Base-by-base conservation (phyloP, 2,797 vertebrate species). In the Sebastes reedi region DNA sequence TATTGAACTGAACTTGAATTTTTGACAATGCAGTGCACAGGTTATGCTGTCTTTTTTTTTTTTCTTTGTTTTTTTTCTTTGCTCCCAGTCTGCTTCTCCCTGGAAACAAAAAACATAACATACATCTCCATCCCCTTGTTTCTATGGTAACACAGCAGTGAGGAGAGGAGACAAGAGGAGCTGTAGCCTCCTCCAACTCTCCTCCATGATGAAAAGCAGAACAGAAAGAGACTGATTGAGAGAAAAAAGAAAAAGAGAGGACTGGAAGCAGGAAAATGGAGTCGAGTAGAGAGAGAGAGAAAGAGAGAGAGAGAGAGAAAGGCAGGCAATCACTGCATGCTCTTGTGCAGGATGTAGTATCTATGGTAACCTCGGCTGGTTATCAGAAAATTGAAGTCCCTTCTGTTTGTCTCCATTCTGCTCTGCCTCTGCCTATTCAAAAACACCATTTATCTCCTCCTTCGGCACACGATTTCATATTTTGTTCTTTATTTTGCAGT, bases 301-400 rank as follows among this genome's bases (percentile, higher is more conserved):
- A n/a, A 61, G 72, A 54, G 61, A 67, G 50, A 77, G 91, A 81
- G 39, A 85, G 64, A 90, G 89, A 77, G 91, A 81, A 88, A 91
- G 91, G 84, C 61, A 67, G 76, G 94, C 96, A 95, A 92, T 96
- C 94, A 95, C 95, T 92, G 95, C 79, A 91, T 90, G 68, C 75
- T 82, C 77, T 94, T 82, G 89, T 92, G 91, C 95, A 96, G 95
- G 94, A 96, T 96, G 94, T 94, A 88, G 96, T 97, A 97, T 94
- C 96, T 94, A 97, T 97, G 96, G 95, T 93, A 95, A 97, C 95
- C 93, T 67, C 22, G 5, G 60, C 75, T 77, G 62, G 82, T 91
- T 91, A 91, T 91, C 91, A 91, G 87, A 88, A 90, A 89, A 90
- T 84, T 84, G 70, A 90, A 91, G 84, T 84, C 75, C 54, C 83